A percentile compares a stretch with the other conserved stretches of the same genome.
These are phyloP conservation scores for Hemistola chrysoprasaria DNA, from an alignment of 2,888 invertebrate species.

Conservation along the genomic window DNA sequence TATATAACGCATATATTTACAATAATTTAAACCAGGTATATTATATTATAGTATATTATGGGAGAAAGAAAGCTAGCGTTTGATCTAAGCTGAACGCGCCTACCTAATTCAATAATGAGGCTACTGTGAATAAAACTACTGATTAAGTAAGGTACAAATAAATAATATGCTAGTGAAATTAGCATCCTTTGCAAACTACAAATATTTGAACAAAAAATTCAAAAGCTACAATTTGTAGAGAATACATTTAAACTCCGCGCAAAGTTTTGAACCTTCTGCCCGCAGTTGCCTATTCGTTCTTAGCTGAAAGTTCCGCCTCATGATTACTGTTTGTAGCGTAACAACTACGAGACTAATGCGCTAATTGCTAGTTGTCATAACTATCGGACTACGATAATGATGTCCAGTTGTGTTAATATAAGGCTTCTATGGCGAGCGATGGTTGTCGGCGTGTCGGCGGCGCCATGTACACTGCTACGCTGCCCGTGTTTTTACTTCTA, in stretches of 20 bases:
- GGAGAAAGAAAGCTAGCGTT: too few species aligned
- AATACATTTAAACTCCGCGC: slow-evolving; percentile 5
- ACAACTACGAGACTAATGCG: slow-evolving; percentile 48
- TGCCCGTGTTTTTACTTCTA: slow-evolving; percentile 49
- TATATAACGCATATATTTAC: too few species aligned
- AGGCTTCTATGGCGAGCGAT: slow-evolving; percentile 2
- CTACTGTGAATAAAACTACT: too few species aligned
- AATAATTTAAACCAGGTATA: too few species aligned
- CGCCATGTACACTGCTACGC: slow-evolving; percentile 57
- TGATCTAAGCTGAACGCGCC: too few species aligned
- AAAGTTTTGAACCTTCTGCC: slow-evolving; percentile 12
- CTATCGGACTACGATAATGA: slow-evolving; percentile 38
- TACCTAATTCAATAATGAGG: too few species aligned
- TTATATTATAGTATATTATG: too few species aligned
- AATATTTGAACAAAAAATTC: slow-evolving; percentile 18
- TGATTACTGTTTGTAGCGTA: slow-evolving; percentile 59
- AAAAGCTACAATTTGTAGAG: slow-evolving; percentile 21
- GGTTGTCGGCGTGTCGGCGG: slow-evolving; percentile 35
- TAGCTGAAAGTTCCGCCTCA: slow-evolving; percentile 52
- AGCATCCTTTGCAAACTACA: too few species aligned
- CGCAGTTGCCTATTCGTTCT: slow-evolving; percentile 55
- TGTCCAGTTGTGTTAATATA: slow-evolving; percentile 3
- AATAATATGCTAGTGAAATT: too few species aligned
- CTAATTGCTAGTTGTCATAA: slow-evolving; percentile 56
- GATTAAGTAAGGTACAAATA: too few species aligned